These are phyloP conservation scores for Stenodera caucasica DNA, from an alignment of 2,888 invertebrate species.

Conservation along the genomic window DNA sequence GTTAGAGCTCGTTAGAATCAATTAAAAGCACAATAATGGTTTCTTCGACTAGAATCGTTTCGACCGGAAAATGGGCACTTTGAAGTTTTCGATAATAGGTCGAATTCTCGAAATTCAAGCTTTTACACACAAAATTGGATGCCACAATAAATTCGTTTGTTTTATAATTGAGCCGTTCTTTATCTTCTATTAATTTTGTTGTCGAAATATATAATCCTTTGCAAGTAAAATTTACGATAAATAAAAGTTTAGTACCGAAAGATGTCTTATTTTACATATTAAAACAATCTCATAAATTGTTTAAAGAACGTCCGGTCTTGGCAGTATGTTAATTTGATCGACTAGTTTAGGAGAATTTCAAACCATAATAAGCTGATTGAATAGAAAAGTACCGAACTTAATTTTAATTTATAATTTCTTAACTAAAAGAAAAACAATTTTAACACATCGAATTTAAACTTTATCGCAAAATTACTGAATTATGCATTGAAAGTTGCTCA, in stretches of 20 bases:
- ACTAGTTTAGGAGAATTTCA: constrained; percentile 5
- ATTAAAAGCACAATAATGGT: constrained; percentile 4
- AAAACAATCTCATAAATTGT: constrained; percentile 6
- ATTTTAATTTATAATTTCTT: background rate
- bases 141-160: background rate
- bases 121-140: too few relatives aligned
- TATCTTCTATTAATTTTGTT: background rate
- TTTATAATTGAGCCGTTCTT: background rate
- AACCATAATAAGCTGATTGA: constrained; percentile 5
- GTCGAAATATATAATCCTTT: background rate
- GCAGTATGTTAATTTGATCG: constrained; percentile 4
- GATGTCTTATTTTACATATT: constrained; percentile 7
- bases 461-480: background rate
- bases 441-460: background rate
- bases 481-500: background rate
- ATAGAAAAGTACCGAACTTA: constrained; percentile 1
- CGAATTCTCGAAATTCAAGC: background rate
- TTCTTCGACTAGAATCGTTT: background rate
- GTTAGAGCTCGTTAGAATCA: background rate
- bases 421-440: background rate
- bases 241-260: background rate
- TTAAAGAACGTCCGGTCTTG: constrained; percentile 6
- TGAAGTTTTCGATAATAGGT: background rate
- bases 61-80: background rate
- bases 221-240: background rate